These are phyloP conservation scores for Pelodiscus sinensis DNA, from an alignment of 2,113 vertebrate genomes.

Conservation along the genomic window DNA sequence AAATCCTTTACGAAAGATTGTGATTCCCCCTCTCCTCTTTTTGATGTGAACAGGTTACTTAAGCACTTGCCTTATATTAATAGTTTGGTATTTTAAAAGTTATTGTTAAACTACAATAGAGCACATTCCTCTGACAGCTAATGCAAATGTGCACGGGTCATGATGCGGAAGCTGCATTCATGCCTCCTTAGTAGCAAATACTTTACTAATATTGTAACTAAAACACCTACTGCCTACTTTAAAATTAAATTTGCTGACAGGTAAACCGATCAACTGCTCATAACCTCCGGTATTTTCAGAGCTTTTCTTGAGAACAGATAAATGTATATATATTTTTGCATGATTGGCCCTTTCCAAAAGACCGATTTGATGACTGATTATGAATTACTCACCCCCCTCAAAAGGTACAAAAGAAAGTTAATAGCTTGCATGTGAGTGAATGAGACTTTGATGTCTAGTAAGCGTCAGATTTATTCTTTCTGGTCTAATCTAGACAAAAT, in stretches of 20 bases:
- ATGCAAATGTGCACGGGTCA: background rate
- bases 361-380: slow-evolving; percentile 59
- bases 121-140: background rate
- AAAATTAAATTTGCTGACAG: slow-evolving; percentile 71
- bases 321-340: slow-evolving; percentile 56
- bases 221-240: slow-evolving; percentile 67
- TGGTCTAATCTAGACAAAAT: slow-evolving; percentile 38
- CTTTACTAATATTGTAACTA: slow-evolving; percentile 70
- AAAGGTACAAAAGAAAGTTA: slow-evolving; percentile 46
- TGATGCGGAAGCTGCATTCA: slow-evolving; percentile 50
- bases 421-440: slow-evolving; percentile 14
- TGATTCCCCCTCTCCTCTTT: slow-evolving; percentile 16
- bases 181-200: slow-evolving; percentile 33
- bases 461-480: slow-evolving; percentile 23
- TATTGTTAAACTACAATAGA: slow-evolving; percentile 43
- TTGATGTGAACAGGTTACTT: slow-evolving; percentile 44
- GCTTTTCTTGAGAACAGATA: slow-evolving; percentile 62
- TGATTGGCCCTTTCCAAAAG: slow-evolving; percentile 64
- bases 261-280: slow-evolving; percentile 68
- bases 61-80: slow-evolving; percentile 48
- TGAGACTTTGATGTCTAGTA: slow-evolving; percentile 19
- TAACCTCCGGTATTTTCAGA: slow-evolving; percentile 72
- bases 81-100: slow-evolving; percentile 43
- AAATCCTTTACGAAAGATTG: slow-evolving; percentile 13
- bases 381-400: slow-evolving; percentile 20